Conservation (phyloP, 1,140 invertebrate species). For the Fragariocoptes setiger region DNA sequence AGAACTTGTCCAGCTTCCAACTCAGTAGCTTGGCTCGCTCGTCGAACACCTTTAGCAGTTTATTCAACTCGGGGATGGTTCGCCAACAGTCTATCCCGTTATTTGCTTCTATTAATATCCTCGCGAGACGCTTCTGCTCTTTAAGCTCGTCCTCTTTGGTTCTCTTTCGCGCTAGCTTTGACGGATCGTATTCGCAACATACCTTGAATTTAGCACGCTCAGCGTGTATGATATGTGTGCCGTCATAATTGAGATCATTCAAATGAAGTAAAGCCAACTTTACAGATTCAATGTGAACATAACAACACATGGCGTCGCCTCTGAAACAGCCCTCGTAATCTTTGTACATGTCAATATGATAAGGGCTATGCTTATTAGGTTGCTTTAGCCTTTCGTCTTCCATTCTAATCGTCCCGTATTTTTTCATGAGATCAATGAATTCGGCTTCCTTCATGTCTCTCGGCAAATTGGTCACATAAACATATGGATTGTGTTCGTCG, state of each 20-base stretch:
- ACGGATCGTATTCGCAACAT: constrained; percentile 80
- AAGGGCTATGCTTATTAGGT: constrained; percentile 41
- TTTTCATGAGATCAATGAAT: constrained; percentile 62
- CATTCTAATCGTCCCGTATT: constrained; percentile 77
- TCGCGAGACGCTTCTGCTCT: too few relatives aligned
- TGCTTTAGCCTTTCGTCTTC: too few relatives aligned
- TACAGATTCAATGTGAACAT: constrained; percentile 86
- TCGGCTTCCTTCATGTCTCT: constrained; percentile 49
- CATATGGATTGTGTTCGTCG: constrained; percentile 71
- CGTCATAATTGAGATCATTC: constrained; percentile 39
- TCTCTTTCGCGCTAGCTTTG: constrained; percentile 64
- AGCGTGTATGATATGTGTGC: constrained; percentile 37
- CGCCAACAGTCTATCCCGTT: too few relatives aligned
- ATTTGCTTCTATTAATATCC: too few relatives aligned
- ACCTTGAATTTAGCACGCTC: constrained; percentile 74
- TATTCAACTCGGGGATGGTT: too few relatives aligned
- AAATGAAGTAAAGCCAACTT: constrained; percentile 63
- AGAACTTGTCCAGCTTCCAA: too few relatives aligned
- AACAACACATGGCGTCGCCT: constrained; percentile 84
- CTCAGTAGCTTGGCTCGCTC: too few relatives aligned
- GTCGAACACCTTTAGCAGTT: too few relatives aligned
- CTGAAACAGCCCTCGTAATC: constrained; percentile 50
- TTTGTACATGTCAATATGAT: constrained; percentile 76
- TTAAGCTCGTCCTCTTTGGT: too few relatives aligned
- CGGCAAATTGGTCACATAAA: constrained; percentile 80